Percentiles rank a stretch among this genome's conserved stretches.
phyloP scores from a whole-genome alignment of 2,797 vertebrate species.

The Aldrovandia affinis region DNA sequence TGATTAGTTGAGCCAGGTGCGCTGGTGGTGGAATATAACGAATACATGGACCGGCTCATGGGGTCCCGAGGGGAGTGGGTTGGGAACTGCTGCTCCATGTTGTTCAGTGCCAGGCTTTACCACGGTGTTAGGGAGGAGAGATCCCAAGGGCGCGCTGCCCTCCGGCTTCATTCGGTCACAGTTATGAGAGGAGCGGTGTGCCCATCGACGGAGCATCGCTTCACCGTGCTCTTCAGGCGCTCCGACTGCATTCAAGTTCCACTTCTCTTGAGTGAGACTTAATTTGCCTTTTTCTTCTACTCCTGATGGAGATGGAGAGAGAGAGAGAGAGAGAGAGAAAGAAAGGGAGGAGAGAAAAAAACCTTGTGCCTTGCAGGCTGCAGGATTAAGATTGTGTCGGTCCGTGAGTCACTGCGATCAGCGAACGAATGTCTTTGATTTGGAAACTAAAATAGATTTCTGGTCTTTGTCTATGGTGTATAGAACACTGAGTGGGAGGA shows the following conservation, averaged over 20 bases:
- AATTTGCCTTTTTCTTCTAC: background rate
- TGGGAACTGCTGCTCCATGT: too few relatives aligned
- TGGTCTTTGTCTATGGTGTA: background rate
- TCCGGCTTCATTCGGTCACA: background rate
- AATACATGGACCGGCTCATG: too few relatives aligned
- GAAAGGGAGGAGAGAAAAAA: background rate
- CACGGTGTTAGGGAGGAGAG: too few relatives aligned
- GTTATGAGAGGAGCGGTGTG: background rate
- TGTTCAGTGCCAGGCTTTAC: too few relatives aligned
- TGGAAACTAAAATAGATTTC: background rate
- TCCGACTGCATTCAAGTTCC: background rate
- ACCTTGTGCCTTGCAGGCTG: background rate
- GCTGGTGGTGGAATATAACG: too few relatives aligned
- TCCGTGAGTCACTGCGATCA: background rate
- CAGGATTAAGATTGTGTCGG: background rate
- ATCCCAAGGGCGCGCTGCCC: too few relatives aligned
- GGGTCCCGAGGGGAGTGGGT: too few relatives aligned
- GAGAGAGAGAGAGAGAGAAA: background rate
- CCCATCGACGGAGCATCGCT: background rate
- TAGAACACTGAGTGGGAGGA: constrained; percentile 10
- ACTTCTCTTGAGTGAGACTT: background rate
- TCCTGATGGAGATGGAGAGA: background rate
- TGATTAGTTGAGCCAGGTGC: too few relatives aligned
- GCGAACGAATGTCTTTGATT: background rate
- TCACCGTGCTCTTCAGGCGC: background rate